Percentiles rank a stretch among this genome's conserved stretches.
These are phyloP conservation scores for Ellobius talpinus DNA, from an alignment of 2,113 vertebrate species.

Conservation along the genomic window DNA sequence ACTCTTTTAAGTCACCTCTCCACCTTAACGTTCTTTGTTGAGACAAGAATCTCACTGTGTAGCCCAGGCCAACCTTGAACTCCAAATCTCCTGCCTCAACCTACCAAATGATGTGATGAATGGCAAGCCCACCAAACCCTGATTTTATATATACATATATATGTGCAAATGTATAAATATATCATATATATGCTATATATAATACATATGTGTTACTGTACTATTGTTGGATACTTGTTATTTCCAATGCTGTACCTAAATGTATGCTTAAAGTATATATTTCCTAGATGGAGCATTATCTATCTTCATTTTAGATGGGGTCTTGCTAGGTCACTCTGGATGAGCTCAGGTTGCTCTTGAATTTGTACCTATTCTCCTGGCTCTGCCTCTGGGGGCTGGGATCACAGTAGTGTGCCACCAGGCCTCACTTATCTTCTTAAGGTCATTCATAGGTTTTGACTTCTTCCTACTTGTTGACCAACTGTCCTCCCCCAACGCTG, in stretches of 20 bases:
- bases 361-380: background rate
- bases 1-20: background rate
- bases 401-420: rapidly evolving
- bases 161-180: background rate
- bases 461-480: background rate
- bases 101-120: background rate
- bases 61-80: background rate
- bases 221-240: background rate
- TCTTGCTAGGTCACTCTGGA: background rate
- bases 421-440: background rate
- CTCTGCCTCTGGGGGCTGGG: background rate
- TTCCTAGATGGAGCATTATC: background rate
- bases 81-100: background rate
- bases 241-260: background rate
- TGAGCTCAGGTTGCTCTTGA: background rate
- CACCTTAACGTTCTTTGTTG: background rate
- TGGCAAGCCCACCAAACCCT: background rate
- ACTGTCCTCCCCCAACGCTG: background rate
- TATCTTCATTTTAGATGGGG: background rate
- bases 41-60: background rate
- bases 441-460: background rate
- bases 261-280: background rate
- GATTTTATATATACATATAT: background rate
- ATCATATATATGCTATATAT: background rate
- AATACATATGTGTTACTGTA: background rate